Percentiles rank a stretch among this genome's conserved stretches.
phyloP scores from a whole-genome alignment of 1,140 invertebrate genomes.

The Caligus rogercresseyi region DNA sequence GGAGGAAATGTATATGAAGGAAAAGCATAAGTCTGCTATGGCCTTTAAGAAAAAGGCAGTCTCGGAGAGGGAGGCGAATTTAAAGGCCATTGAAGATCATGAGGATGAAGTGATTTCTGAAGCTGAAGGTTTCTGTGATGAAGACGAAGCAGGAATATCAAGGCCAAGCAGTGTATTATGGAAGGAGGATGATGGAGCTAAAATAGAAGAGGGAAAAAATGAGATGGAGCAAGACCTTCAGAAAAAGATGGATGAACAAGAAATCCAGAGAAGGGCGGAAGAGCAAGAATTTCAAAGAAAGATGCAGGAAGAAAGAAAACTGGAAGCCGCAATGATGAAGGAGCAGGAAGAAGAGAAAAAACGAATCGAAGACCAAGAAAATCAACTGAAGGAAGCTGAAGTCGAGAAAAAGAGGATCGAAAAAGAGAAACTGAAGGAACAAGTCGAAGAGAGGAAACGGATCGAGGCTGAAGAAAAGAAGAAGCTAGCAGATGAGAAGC shows the following conservation, averaged over 20 bases:
- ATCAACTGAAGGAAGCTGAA: background rate
- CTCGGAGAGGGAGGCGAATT: background rate
- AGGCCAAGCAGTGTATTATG: background rate
- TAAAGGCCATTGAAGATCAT: background rate
- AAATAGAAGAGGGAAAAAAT: background rate
- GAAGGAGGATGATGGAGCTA: background rate
- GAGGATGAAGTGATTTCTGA: background rate
- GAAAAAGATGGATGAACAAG: no score
- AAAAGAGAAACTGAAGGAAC: background rate
- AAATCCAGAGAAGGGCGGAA: no score
- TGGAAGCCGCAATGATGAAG: background rate
- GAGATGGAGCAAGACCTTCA: no score
- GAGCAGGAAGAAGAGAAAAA: background rate
- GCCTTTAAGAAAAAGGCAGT: background rate
- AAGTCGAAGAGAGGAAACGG: background rate
- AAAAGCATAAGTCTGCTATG: background rate
- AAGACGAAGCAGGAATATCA: background rate
- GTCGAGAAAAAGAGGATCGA: background rate
- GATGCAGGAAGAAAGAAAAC: background rate
- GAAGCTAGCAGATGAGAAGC: background rate
- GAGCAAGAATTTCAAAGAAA: no score
- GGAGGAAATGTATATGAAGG: background rate
- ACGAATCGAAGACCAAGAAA: background rate
- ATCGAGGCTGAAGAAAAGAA: background rate
- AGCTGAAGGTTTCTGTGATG: background rate